These are phyloP conservation scores for Notiomystis cincta DNA, from an alignment of 2,113 vertebrate species.

Conservation along the genomic window DNA sequence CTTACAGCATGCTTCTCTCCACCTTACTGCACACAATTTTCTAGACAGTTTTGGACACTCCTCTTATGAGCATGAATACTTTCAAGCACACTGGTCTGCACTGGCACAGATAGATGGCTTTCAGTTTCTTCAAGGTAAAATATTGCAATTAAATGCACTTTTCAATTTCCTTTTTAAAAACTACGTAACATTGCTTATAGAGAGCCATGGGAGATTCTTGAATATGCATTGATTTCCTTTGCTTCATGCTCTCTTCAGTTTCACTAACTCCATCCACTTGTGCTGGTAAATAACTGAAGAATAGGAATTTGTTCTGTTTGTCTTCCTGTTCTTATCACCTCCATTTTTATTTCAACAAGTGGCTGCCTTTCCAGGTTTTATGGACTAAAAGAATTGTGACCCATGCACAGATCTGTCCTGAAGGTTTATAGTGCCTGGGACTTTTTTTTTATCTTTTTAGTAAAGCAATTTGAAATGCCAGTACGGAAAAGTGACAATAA, in stretches of 20 bases:
- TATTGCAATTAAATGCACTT: neutral
- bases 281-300: neutral
- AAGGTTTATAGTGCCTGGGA: neutral
- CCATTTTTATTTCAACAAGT: neutral
- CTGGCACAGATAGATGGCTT: neutral
- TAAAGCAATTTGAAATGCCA: neutral
- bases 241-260: neutral
- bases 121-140: neutral
- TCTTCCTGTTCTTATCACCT: neutral
- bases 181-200: neutral
- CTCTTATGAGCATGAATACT: neutral
- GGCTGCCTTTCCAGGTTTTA: neutral
- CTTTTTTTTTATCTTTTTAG: neutral
- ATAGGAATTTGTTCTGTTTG: neutral
- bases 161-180: neutral
- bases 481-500: neutral
- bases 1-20: neutral
- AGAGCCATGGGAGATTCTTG: neutral
- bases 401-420: neutral
- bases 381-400: neutral
- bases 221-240: neutral
- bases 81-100: neutral
- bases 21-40: neutral
- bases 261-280: neutral
- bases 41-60: neutral